Percentiles rank a stretch among this genome's conserved stretches.
Evolutionary conservation across 2,797 vertebrate species (phyloP).

Genomic region (Acanthiza pusilla): DNA sequence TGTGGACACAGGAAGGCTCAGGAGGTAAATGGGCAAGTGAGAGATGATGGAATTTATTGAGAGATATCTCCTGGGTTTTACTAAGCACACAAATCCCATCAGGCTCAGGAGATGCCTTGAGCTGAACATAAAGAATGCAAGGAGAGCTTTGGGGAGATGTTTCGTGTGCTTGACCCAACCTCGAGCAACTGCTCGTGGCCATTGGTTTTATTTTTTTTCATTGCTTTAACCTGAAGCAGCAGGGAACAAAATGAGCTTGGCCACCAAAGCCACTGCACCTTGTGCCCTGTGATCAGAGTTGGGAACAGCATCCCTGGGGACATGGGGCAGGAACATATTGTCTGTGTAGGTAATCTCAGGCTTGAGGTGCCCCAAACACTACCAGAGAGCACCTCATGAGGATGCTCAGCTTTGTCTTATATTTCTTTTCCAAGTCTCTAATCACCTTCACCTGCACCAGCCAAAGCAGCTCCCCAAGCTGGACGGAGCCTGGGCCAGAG

Average conservation of each 20-base stretch:
- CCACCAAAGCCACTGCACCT: neutral
- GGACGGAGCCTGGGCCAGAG: neutral
- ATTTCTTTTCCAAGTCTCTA: neutral
- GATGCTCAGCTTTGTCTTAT: neutral
- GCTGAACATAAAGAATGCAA: neutral
- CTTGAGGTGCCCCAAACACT: neutral
- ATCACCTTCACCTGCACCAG: neutral
- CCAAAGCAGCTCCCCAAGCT: neutral
- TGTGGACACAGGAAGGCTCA: neutral
- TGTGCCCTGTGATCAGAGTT: accelerated
- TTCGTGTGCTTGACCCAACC: neutral
- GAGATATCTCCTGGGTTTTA: neutral
- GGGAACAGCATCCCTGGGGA: neutral
- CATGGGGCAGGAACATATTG: neutral
- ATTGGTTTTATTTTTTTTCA: neutral
- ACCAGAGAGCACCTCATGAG: neutral
- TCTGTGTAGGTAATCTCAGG: neutral
- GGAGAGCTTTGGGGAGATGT: neutral
- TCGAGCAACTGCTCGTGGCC: accelerated
- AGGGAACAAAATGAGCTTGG: neutral
- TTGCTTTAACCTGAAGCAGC: neutral
- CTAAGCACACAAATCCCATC: neutral
- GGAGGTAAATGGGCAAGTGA: neutral
- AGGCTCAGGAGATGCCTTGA: neutral
- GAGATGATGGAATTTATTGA: neutral